phyloP scores from a whole-genome alignment of 2,113 vertebrate species.

The Saimiri boliviensis region DNA sequence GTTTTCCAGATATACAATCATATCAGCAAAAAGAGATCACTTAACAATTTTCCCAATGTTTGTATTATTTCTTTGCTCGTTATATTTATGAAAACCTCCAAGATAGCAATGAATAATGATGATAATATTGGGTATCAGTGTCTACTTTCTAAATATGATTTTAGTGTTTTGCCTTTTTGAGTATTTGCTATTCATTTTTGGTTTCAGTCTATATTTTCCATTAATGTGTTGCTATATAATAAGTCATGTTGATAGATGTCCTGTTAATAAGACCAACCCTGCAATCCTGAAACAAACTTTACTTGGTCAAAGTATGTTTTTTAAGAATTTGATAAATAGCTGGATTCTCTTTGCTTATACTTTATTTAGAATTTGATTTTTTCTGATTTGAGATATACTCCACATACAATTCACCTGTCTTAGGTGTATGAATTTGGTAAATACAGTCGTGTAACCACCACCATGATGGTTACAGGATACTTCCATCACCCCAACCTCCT shows the following conservation, averaged over 20 bases:
- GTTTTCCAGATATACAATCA: neutral
- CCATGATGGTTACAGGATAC: neutral
- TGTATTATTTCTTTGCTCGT: neutral
- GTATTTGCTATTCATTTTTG: neutral
- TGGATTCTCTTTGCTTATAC: neutral
- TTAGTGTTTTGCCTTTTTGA: neutral
- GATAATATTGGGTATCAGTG: neutral
- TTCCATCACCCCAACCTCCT: neutral
- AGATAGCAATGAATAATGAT: neutral
- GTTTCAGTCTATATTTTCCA: neutral
- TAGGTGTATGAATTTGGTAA: neutral
- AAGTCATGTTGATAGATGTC: neutral
- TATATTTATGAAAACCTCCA: neutral
- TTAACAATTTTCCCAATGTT: neutral
- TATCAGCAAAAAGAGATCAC: neutral
- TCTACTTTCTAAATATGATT: neutral
- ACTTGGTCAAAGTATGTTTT: neutral
- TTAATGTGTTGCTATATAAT: neutral
- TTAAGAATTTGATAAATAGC: constrained; percentile 10
- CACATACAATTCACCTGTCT: neutral
- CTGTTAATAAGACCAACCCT: neutral
- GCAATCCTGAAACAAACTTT: constrained; percentile 12
- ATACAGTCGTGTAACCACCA: neutral
- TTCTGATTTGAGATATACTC: neutral
- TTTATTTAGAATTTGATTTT: neutral